Conservation (phyloP, 2,797 vertebrate genomes). For the Orientallactaga sibirica region DNA sequence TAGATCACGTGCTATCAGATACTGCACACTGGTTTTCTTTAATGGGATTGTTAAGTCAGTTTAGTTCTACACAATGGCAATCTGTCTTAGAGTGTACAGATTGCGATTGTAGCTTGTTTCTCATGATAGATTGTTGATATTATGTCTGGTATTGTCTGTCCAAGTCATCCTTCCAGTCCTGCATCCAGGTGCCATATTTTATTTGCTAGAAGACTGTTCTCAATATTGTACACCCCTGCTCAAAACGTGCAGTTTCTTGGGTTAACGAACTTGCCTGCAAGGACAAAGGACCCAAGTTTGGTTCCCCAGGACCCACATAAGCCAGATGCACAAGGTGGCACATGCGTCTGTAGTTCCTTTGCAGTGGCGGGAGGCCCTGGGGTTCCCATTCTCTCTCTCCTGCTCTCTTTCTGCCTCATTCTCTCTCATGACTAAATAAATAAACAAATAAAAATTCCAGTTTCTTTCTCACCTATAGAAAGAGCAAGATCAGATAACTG, state of each 20-base stretch:
- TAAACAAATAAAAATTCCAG: no score
- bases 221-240: neutral
- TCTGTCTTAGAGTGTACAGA: neutral
- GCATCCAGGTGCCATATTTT: neutral
- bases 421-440: no score
- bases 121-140: neutral
- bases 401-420: no score
- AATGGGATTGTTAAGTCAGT: neutral
- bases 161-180: neutral
- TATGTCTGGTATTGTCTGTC: neutral
- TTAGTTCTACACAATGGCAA: neutral
- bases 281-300: no score
- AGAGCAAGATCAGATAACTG: slow-evolving; percentile 1
- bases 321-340: no score
- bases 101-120: neutral
- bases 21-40: neutral
- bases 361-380: no score
- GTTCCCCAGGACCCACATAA: no score
- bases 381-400: no score
- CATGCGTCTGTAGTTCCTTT: no score
- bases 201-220: neutral
- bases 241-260: neutral
- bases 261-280: no score
- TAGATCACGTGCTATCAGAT: neutral
- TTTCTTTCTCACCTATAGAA: neutral